phyloP scores from a whole-genome alignment of 1,140 invertebrate genomes.

The Drosophila repletoides region DNA sequence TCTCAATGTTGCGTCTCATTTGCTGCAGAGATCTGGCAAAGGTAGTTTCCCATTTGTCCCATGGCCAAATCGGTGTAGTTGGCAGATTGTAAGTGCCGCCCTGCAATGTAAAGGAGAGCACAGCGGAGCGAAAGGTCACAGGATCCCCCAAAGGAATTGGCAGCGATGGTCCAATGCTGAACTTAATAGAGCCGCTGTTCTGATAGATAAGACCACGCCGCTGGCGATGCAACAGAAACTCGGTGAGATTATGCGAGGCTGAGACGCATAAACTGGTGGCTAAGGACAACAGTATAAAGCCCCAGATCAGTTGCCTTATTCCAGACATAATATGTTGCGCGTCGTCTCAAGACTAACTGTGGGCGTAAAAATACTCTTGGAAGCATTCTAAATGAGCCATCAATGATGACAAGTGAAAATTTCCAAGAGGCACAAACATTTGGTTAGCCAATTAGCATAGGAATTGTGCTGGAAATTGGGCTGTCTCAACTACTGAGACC shows the following conservation, averaged over 20 bases:
- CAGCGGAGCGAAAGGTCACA: constrained; percentile 63
- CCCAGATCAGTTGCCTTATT: constrained; percentile 20
- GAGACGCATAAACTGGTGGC: background rate
- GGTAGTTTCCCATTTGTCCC: constrained; percentile 75
- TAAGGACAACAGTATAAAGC: background rate
- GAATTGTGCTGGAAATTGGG: constrained; percentile 24
- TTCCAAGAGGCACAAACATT: constrained; percentile 49
- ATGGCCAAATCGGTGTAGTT: constrained; percentile 63
- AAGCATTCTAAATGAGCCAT: constrained; percentile 37
- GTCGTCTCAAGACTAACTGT: constrained; percentile 36
- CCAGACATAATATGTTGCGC: constrained; percentile 30
- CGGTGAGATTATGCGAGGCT: constrained; percentile 46
- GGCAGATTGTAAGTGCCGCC: constrained; percentile 67
- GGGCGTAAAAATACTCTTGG: background rate
- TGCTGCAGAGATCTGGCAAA: constrained; percentile 65
- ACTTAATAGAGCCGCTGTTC: constrained; percentile 64
- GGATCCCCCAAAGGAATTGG: constrained; percentile 66
- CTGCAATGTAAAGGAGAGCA: constrained; percentile 68
- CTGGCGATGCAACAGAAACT: constrained; percentile 58
- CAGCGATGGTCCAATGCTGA: constrained; percentile 66
- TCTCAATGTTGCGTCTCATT: constrained; percentile 53
- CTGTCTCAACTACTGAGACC: background rate
- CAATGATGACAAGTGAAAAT: constrained; percentile 51
- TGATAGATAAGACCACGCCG: constrained; percentile 62
- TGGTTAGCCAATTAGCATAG: constrained; percentile 49